Conservation (phyloP, 1,140 invertebrate species). For the Calliopsis andreniformis region DNA sequence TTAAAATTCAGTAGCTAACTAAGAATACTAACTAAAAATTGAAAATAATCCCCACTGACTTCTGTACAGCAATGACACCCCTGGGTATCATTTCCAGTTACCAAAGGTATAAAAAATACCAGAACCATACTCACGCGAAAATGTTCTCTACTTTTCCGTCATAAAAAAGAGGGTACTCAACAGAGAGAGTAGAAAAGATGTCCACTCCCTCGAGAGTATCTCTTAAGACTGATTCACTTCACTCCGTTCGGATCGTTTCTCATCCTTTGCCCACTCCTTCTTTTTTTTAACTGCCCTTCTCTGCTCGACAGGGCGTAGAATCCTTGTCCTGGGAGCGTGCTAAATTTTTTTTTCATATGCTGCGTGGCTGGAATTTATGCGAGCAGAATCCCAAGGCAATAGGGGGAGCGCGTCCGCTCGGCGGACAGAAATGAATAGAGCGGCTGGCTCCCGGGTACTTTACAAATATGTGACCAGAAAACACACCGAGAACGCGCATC, state of each 20-base stretch:
- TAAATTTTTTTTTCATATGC: constrained; percentile 66
- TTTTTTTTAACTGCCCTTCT: constrained; percentile 30
- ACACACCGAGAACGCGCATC: constrained; percentile 63
- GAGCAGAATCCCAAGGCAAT: constrained; percentile 61
- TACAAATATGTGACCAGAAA: constrained; percentile 79
- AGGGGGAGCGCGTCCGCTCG: constrained; percentile 57
- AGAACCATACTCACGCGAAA: too few relatives aligned
- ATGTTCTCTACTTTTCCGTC: too few relatives aligned
- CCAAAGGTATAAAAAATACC: too few relatives aligned
- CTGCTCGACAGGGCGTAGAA: constrained; percentile 20
- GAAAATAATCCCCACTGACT: too few relatives aligned
- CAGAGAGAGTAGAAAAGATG: constrained; percentile 26
- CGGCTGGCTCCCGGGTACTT: constrained; percentile 71
- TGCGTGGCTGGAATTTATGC: constrained; percentile 74
- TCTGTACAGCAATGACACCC: too few relatives aligned
- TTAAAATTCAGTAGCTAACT: too few relatives aligned
- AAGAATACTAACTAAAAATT: too few relatives aligned
- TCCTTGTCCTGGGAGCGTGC: constrained; percentile 39
- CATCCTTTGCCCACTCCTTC: constrained; percentile 3
- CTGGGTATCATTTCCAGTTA: too few relatives aligned
- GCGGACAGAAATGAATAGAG: constrained; percentile 75
- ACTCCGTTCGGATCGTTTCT: constrained; percentile 27
- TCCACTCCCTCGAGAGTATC: constrained; percentile 31
- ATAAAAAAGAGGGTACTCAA: constrained; percentile 1
- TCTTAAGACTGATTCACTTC: constrained; percentile 59